Base-by-base conservation (phyloP, 2,888 invertebrate species). In the Dendrolimus pini region DNA sequence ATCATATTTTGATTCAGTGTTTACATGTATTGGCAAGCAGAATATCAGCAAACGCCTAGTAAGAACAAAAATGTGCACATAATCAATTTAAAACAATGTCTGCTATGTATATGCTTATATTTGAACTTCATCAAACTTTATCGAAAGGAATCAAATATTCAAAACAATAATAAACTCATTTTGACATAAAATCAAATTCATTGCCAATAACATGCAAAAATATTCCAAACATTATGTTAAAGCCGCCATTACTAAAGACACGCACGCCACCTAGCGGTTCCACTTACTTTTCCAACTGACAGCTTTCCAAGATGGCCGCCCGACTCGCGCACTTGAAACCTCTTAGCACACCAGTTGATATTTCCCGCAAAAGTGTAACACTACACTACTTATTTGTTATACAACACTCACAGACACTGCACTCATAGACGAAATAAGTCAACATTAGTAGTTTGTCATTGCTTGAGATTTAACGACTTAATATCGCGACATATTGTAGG, bases 241-340 rank as follows among this genome's bases (percentile, higher is more conserved):
- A 77, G 76, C 77, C 61, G 85, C 84, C 86, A 83, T 66, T 65
- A 69, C 67, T 71, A 67, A 71, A 82, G 83, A 80, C 85, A 83
- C 81, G 85, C 82, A 81, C 89, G 89, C 89, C 89, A 79, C 82
- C 87, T 85, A 68, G 83, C 79, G 89, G 85, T 67, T 61, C 74
- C 77, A 79, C 78, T 80, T 76, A 80, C 82, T 78, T 78, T 67
- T 66, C 66, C 67, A 60, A 62, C 63, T 74, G 82, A 77, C 82
- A 83, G 80, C 73, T 66, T 67, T 70, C 69, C 85, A 87, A 86
- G 82, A 87, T 86, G 89, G 86, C 88, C 76, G 77, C 78, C 67
- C 68, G 47, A 64, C 67, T 62, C 64, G 56, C 61, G 62, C 67
- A 62, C 67, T 65, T 61, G 61, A 60, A 56, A 60, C 59, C 68